Percentiles rank a stretch among this genome's conserved stretches.
Conservation (phyloP, 2,113 vertebrate genomes). For the Nothoprocta perdicaria region DNA sequence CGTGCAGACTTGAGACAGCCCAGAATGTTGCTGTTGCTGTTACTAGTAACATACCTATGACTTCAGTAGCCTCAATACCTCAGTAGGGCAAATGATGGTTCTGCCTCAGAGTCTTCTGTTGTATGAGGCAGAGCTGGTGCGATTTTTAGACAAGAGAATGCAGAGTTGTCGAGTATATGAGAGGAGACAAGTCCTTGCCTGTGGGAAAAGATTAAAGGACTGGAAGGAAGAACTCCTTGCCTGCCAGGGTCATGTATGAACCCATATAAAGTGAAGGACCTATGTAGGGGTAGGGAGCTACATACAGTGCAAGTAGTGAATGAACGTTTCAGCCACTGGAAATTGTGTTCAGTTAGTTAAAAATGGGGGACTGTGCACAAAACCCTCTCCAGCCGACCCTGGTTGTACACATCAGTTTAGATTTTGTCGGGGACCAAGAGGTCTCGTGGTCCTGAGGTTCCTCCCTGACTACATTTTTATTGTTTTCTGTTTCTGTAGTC, state of each 20-base stretch:
- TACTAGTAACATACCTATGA: too few relatives aligned
- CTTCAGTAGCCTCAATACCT: neutral
- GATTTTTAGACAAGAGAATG: neutral
- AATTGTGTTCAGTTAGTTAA: rapidly evolving
- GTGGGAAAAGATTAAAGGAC: neutral
- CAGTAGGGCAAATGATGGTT: neutral
- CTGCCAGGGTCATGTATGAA: neutral
- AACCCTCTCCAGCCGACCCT: neutral
- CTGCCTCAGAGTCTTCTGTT: neutral
- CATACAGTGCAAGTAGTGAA: neutral
- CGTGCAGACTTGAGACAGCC: neutral
- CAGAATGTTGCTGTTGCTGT: neutral
- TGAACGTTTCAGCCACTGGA: neutral
- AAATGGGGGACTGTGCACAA: neutral
- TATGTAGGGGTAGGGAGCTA: neutral
- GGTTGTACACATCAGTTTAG: neutral
- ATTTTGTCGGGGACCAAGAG: neutral
- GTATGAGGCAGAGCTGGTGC: neutral
- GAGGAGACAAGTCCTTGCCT: neutral
- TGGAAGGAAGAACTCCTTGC: neutral
- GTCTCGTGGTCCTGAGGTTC: neutral
- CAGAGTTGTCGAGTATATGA: rapidly evolving
- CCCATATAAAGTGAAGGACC: neutral
- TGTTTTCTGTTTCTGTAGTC: conserved; percentile 77
- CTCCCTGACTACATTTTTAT: neutral